phyloP scores from a whole-genome alignment of 2,888 invertebrate genomes.

The Agrochola lota region DNA sequence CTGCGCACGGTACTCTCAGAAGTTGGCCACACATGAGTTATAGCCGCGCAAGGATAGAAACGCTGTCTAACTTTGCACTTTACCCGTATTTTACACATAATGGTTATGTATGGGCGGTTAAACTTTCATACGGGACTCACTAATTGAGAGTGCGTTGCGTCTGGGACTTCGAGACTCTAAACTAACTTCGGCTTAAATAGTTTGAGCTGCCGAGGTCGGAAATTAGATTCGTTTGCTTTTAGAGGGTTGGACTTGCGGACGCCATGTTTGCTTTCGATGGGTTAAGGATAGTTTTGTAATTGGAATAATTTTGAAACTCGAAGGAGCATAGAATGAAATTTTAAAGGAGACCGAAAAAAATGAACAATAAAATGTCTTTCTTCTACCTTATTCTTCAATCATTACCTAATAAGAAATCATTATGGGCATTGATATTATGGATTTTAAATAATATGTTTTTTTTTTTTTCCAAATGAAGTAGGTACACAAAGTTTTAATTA shows the following conservation, averaged over 20 bases:
- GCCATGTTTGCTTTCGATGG: constrained; percentile 38
- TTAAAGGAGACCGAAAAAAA: background rate
- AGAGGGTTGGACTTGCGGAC: constrained; percentile 39
- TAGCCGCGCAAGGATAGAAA: constrained; percentile 88
- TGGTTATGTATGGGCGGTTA: constrained; percentile 87
- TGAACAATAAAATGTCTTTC: background rate
- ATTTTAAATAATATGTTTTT: background rate
- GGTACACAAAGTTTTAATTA: background rate
- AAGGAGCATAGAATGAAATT: background rate
- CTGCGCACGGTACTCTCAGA: constrained; percentile 80
- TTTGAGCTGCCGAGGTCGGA: constrained; percentile 54
- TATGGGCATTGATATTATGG: background rate
- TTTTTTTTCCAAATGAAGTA: background rate
- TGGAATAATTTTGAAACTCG: constrained; percentile 34
- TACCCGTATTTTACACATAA: constrained; percentile 88
- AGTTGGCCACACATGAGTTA: constrained; percentile 88
- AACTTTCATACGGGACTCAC: constrained; percentile 82
- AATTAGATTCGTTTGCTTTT: constrained; percentile 70
- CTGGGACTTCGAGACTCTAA: constrained; percentile 67
- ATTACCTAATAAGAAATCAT: background rate
- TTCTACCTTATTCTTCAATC: background rate
- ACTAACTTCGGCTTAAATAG: constrained; percentile 66
- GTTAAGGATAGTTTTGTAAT: constrained; percentile 37
- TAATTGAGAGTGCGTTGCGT: constrained; percentile 88
- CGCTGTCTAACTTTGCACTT: constrained; percentile 89